Evolutionary conservation across 2,888 invertebrate species (phyloP), one percentile per base, ranked within the genome.

Genomic region (Eupithecia centaureata): DNA sequence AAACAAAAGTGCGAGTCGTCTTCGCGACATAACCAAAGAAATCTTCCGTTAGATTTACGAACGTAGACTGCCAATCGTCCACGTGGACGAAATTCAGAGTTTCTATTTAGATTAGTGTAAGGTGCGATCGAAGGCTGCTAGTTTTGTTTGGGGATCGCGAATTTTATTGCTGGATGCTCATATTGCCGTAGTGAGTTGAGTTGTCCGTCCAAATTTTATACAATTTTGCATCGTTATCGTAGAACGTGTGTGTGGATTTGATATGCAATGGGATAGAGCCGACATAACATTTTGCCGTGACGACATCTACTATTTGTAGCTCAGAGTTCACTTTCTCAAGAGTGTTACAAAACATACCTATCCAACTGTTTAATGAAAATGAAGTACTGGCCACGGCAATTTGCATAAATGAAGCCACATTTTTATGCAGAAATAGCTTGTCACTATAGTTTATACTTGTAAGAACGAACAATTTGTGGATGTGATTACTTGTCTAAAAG

Each of bases 141-240:
- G 79, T 85, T 87, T 82, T 74, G 79, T 86, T 82, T 79, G 65
- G 25, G 76, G 78, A 78, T 70, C 79, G 81, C 76, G 78, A 78
- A 77, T 79, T 85, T 83, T 74, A 85, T 86, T 82, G 83, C 86
- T 90, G 92, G 92, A 92, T 92, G 89, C 91, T 92, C 92, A 92
- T 91, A 77, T 89, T 90, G 87, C 92, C 79, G 85, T 86, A 90
- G 90, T 90, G 91, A 91, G 92, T 92, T 92, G 92, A 92, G 92
- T 91, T 91, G 84, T 91, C 92, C 92, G 92, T 93, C 92, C 92
- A 93, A 56, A 85, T 91, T 92, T 92, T 92, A 86, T 92, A 92
- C 87, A 90, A 83, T 87, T 87, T 89, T 89, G 87, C 88, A 88
- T 83, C 84, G 84, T 80, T 83, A 80, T 81, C 74, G 77, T 82